Base-by-base conservation (phyloP, 92 coral and sea anemone genomes). In the Pocillopora meandrina region DNA sequence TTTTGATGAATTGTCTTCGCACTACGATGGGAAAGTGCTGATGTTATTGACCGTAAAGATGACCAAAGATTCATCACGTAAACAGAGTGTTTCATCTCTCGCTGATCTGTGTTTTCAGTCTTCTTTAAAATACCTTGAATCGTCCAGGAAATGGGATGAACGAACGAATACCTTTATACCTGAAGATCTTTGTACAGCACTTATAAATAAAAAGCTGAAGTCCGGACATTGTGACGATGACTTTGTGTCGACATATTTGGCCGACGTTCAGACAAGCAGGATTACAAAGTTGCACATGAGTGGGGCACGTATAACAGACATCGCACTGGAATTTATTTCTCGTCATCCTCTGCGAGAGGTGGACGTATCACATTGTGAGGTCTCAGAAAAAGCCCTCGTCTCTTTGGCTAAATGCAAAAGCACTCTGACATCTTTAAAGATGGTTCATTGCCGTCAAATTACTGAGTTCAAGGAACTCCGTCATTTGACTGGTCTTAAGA, bases 171-270 rank as follows among this genome's bases (percentile, higher is more conserved):
- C 89, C 58, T 93, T 95, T 65, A 86, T 95, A 1, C 94, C 98
- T 3, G 98, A 95, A 61, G 94, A 88, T 71, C 83, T 93, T 0
- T 93, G 96, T 65, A 93, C 93, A 80, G 94, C 96, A 72, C 90
- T 95, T 68, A 89, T 95, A 73, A 77, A 84, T 33, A 90, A 89
- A 68, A 93, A 91, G 85, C 75, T 92, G 5, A 91, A 88, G 76
- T 82, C 87, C 31, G 98, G 96, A 35, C 85, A 85, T 42, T 95
- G 98, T 76, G 76, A 77, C 35, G 96, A 95, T 85, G 89, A 85
- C 35, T 95, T 95, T 79, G 85, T 95, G 12, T 85, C 91, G 8
- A 74, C 93, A 11, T 93, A 90, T 81, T 62, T 74, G 18, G 85
- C 93, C 70, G 82, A 94, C 72, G 89, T 92, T 9, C 82, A 78